Conservation (phyloP, 2,113 vertebrate genomes). For the Bolborhynchus lineola region DNA sequence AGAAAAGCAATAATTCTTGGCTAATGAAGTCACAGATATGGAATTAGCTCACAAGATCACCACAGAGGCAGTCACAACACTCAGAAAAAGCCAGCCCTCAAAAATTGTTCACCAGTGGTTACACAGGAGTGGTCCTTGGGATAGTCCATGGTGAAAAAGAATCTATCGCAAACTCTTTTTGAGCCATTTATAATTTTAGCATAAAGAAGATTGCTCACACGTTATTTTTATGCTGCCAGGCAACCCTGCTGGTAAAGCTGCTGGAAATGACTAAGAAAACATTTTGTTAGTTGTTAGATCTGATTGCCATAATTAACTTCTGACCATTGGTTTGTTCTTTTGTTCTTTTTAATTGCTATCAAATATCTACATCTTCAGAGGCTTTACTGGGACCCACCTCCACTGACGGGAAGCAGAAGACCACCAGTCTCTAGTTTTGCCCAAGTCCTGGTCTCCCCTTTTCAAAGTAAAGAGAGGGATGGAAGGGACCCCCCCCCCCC, state of each 20-base stretch:
- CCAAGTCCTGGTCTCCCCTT: not conserved
- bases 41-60: not conserved
- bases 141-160: not conserved
- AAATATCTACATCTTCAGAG: not conserved
- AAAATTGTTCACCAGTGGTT: not conserved
- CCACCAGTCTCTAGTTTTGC: accelerated
- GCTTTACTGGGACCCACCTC: not conserved
- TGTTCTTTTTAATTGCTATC: not conserved
- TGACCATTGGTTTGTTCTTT: not conserved
- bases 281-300: not conserved
- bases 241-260: not conserved
- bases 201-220: not conserved
- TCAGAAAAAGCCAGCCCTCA: not conserved
- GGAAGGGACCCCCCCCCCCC: not conserved
- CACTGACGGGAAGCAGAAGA: not conserved
- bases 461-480: not conserved
- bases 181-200: not conserved
- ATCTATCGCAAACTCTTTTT: not conserved
- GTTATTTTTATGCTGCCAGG: not conserved
- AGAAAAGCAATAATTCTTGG: not conserved
- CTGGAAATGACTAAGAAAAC: not conserved
- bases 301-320: not conserved
- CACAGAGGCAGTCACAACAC: not conserved
- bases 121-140: not conserved
- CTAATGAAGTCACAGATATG: not conserved